Evolutionary conservation across 2,113 vertebrate species (phyloP).

Genomic region (Cheirogaleus medius): DNA sequence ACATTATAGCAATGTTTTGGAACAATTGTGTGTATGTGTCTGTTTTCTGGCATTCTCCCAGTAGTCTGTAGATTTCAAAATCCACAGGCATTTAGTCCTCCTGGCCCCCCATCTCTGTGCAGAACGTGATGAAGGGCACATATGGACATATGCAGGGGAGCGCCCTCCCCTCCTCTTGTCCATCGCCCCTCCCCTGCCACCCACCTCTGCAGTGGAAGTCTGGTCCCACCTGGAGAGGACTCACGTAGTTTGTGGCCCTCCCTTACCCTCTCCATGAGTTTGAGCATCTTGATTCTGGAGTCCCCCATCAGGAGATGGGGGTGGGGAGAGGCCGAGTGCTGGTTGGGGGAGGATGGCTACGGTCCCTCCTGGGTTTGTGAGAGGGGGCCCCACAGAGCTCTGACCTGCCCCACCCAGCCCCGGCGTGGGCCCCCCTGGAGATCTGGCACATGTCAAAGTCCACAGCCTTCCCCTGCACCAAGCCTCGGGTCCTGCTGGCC

Average conservation of each 20-base stretch:
- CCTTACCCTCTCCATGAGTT: neutral
- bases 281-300: neutral
- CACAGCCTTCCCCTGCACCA: neutral
- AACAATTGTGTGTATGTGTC: neutral
- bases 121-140: neutral
- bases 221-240: neutral
- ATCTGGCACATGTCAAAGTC: neutral
- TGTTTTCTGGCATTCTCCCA: neutral
- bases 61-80: neutral
- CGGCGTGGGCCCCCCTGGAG: neutral
- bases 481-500: neutral
- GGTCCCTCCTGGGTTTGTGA: neutral
- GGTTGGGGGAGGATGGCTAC: neutral
- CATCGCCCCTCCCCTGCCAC: neutral
- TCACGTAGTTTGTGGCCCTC: neutral
- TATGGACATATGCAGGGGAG: rapidly evolving
- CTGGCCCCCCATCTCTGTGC: neutral
- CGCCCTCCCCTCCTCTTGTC: neutral
- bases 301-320: neutral
- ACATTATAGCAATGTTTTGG: rapidly evolving
- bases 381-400: neutral
- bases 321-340: neutral
- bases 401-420: neutral
- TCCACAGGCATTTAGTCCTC: neutral
- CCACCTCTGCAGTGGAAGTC: neutral